phyloP scores from a whole-genome alignment of 1,140 invertebrate species.

The Laodelphax striatellus region DNA sequence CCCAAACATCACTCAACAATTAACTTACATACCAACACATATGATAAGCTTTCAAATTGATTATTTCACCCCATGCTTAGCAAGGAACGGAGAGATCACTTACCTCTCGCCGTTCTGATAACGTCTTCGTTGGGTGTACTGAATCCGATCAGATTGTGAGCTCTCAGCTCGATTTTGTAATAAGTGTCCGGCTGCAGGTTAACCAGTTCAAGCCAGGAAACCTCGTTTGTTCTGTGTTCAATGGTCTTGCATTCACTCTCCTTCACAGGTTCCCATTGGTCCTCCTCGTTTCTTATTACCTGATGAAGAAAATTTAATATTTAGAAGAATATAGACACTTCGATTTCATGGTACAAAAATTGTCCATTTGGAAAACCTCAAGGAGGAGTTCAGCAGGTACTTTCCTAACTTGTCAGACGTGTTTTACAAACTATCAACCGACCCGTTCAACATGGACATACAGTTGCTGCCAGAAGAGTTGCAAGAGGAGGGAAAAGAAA shows the following conservation, averaged over 20 bases:
- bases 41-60: too few species aligned
- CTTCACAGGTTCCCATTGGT: conserved; percentile 40
- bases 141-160: conserved; percentile 72
- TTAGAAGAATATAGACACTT: too few species aligned
- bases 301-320: neutral
- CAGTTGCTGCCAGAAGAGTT: too few species aligned
- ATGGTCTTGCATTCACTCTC: conserved; percentile 43
- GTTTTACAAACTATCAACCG: too few species aligned
- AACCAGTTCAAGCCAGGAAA: conserved; percentile 50
- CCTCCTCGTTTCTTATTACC: conserved; percentile 18
- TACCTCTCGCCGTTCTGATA: conserved; percentile 75
- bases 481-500: too few species aligned
- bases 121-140: conserved; percentile 59
- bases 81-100: conserved; percentile 33
- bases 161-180: conserved; percentile 70
- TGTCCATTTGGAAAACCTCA: too few species aligned
- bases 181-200: conserved; percentile 57
- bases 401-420: too few species aligned
- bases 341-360: too few species aligned
- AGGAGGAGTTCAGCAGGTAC: too few species aligned
- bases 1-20: too few species aligned
- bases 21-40: too few species aligned
- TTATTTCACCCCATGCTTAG: neutral
- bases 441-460: too few species aligned
- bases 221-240: conserved; percentile 42